A percentile compares a stretch with the other conserved stretches of the same genome.
These are phyloP conservation scores for Stegodyphus mimosarum DNA, from an alignment of 1,140 invertebrate genomes.

Conservation along the genomic window DNA sequence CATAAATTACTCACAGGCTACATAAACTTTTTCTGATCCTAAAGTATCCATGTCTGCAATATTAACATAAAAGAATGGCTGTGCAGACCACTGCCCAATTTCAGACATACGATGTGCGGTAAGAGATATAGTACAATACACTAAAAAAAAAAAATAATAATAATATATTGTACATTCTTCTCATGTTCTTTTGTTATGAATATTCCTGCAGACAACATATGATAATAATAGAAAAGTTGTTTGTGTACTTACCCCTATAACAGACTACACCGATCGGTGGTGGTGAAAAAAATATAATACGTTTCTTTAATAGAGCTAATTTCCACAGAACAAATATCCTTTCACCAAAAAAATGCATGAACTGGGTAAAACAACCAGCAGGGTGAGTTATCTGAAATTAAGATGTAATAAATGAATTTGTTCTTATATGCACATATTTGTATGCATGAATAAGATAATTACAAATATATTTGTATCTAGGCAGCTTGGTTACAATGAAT, in stretches of 20 bases:
- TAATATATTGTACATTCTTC: too few species aligned
- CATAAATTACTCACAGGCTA: conserved; percentile 67
- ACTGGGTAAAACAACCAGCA: conserved; percentile 69
- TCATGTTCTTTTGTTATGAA: too few species aligned
- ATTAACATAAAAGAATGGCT: conserved; percentile 70
- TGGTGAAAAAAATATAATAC: conserved; percentile 70
- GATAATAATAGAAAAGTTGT: not conserved
- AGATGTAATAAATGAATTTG: too few species aligned
- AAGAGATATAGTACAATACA: conserved; percentile 70
- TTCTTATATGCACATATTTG: not conserved
- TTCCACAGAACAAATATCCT: conserved; percentile 70
- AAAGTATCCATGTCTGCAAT: conserved; percentile 70
- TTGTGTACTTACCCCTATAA: conserved; percentile 67
- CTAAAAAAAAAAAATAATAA: conserved; percentile 64
- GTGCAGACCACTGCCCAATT: conserved; percentile 63
- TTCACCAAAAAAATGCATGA: conserved; percentile 70
- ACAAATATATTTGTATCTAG: too few species aligned
- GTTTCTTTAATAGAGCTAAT: conserved; percentile 67
- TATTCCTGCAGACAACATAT: too few species aligned
- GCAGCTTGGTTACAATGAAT: too few species aligned
- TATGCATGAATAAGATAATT: conserved; percentile 20
- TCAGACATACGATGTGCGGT: conserved; percentile 67
- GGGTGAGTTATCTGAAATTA: conserved; percentile 68
- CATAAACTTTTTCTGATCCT: conserved; percentile 68
- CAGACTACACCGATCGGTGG: conserved; percentile 70